Evolutionary conservation across 2,113 vertebrate species (phyloP).

Genomic region (Xiphias gladius): DNA sequence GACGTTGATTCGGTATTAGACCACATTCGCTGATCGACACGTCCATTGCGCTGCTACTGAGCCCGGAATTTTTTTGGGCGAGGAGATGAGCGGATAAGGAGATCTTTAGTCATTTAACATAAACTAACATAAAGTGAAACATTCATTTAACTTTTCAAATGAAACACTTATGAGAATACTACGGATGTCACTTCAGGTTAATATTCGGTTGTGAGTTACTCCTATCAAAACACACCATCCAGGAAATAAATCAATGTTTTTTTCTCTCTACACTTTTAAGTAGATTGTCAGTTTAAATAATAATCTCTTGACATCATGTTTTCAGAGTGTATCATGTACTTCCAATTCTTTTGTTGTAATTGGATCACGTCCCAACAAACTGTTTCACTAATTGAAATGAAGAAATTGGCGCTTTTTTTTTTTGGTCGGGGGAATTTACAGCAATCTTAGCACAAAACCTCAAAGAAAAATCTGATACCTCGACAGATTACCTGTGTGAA

Average conservation of each 20-base stretch:
- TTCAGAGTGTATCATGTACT: conserved; percentile 1
- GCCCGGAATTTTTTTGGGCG: background rate
- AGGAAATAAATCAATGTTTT: background rate
- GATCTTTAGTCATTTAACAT: background rate
- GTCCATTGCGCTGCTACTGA: conserved; percentile 29
- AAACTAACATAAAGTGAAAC: background rate
- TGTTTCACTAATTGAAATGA: conserved; percentile 26
- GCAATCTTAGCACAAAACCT: background rate
- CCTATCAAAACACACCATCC: background rate
- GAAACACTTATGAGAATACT: background rate
- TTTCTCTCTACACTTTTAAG: background rate
- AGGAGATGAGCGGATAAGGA: background rate
- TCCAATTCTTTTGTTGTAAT: conserved; percentile 23
- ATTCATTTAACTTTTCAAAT: background rate
- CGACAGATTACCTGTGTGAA: conserved; percentile 28
- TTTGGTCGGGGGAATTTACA: background rate
- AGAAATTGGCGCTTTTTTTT: conserved; percentile 23
- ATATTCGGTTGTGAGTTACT: background rate
- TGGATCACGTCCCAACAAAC: conserved; percentile 29
- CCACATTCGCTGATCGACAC: conserved; percentile 33
- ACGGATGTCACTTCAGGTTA: background rate
- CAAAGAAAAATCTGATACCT: background rate
- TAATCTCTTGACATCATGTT: conserved; percentile 2
- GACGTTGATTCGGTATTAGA: conserved; percentile 61
- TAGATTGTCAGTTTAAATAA: background rate